phyloP scores from a whole-genome alignment of 2,113 vertebrate genomes.

The Tetrax tetrax region DNA sequence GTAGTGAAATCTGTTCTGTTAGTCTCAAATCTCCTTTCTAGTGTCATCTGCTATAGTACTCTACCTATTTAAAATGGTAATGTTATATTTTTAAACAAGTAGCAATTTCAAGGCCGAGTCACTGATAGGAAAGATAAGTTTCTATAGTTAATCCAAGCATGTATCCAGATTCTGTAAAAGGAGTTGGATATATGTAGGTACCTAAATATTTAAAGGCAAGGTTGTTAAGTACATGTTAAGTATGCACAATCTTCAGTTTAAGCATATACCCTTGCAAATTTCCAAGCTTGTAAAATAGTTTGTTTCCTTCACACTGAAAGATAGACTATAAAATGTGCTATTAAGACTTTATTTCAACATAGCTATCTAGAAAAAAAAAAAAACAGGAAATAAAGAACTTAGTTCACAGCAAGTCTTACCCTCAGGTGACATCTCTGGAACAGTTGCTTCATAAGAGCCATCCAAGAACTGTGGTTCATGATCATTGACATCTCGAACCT shows the following conservation, averaged over 20 bases:
- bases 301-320: not conserved
- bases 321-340: not conserved
- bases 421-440: slow-evolving; percentile 91
- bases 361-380: not conserved
- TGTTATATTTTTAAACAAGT: not conserved
- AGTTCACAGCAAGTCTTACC: slow-evolving; percentile 73
- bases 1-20: not conserved
- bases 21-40: not conserved
- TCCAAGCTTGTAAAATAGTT: not conserved
- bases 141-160: not conserved
- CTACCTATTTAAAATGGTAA: not conserved
- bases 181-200: not conserved
- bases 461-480: slow-evolving; percentile 89
- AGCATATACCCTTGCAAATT: not conserved
- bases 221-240: not conserved
- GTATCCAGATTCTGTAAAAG: not conserved
- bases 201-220: not conserved
- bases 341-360: not conserved
- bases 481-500: slow-evolving; percentile 91
- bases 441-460: slow-evolving; percentile 86
- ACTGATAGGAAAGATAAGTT: not conserved
- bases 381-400: not conserved
- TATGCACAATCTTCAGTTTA: not conserved
- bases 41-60: not conserved
- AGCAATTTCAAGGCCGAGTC: not conserved